These are phyloP conservation scores for Trichomycterus rosablanca DNA, from an alignment of 2,113 vertebrate species.

Conservation along the genomic window DNA sequence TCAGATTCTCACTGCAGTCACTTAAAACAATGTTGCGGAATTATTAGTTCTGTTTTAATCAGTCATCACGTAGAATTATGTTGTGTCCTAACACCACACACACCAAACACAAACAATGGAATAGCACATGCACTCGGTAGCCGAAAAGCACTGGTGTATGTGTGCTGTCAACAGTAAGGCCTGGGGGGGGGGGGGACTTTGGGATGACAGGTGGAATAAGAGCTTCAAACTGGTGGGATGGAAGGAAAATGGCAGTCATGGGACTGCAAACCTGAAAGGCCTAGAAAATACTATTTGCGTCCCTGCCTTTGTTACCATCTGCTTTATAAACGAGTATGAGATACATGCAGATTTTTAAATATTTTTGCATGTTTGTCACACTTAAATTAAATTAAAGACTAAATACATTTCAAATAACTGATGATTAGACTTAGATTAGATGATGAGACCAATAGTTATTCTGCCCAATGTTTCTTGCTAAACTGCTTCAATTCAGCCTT, in stretches of 20 bases:
- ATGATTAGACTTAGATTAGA: too few relatives aligned
- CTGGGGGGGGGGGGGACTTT: constrained; percentile 37
- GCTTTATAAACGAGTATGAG: too few relatives aligned
- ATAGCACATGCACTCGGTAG: constrained; percentile 12
- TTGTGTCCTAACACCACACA: neutral
- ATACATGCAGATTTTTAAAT: too few relatives aligned
- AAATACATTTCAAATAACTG: too few relatives aligned
- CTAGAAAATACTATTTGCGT: constrained; percentile 7
- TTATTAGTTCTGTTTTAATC: constrained; percentile 15
- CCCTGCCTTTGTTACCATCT: neutral
- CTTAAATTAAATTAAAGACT: too few relatives aligned
- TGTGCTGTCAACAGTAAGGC: constrained; percentile 58
- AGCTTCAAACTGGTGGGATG: constrained; percentile 46
- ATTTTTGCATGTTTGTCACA: too few relatives aligned
- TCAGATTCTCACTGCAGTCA: constrained; percentile 5
- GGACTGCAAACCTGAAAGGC: constrained; percentile 49
- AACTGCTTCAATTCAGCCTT: too few relatives aligned
- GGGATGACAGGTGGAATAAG: constrained; percentile 65
- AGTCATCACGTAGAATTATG: neutral
- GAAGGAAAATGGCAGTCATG: constrained; percentile 62
- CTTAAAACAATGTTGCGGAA: neutral
- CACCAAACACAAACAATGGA: constrained; percentile 3
- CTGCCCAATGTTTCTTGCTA: too few relatives aligned
- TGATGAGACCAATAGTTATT: too few relatives aligned
- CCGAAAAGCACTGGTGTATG: constrained; percentile 54